A percentile compares a stretch with the other conserved stretches of the same genome.
phyloP scores from a whole-genome alignment of 2,113 vertebrate species.

The Caracal caracal region DNA sequence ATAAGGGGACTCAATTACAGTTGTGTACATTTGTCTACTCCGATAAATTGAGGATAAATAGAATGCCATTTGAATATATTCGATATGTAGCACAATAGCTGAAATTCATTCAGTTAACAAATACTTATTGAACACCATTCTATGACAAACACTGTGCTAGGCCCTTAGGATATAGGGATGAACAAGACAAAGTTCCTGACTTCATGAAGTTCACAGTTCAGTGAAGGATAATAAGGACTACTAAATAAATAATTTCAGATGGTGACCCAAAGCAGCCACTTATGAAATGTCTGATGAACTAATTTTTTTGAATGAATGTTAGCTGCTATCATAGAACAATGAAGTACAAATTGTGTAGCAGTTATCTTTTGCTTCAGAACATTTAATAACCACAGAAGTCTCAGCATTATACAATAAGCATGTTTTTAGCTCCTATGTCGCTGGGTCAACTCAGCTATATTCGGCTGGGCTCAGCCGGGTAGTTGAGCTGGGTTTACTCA shows the following conservation, averaged over 20 bases:
- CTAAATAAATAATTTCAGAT: neutral
- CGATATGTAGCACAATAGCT: neutral
- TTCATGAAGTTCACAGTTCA: neutral
- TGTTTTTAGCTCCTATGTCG: neutral
- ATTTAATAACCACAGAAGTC: neutral
- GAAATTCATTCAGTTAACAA: neutral
- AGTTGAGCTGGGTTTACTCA: neutral
- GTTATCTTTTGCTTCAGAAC: neutral
- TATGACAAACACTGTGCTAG: neutral
- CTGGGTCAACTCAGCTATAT: neutral
- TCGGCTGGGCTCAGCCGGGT: neutral
- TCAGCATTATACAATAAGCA: neutral
- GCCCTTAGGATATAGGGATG: neutral
- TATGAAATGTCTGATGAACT: neutral
- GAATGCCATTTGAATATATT: conserved; percentile 3
- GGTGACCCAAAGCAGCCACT: neutral
- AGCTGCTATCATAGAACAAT: neutral
- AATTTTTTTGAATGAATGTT: conserved; percentile 29
- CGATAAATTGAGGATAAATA: neutral
- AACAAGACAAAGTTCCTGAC: neutral
- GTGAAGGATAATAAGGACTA: neutral
- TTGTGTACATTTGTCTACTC: neutral
- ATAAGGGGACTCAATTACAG: neutral
- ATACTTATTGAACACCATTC: neutral
- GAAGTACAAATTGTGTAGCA: neutral